Evolutionary conservation across 2,888 invertebrate species (phyloP).

Genomic region (Oxystoma pomonae): DNA sequence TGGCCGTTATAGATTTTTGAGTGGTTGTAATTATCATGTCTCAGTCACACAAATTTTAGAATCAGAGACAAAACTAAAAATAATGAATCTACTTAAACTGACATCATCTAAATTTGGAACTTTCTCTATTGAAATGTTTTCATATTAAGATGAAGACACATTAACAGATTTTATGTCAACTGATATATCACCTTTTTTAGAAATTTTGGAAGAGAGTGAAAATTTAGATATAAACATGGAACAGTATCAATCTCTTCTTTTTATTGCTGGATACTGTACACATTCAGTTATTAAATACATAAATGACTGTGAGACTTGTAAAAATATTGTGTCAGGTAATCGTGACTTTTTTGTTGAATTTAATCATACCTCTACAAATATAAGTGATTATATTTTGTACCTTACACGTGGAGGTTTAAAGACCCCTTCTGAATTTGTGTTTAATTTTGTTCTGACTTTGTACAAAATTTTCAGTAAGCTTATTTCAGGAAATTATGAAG

Average conservation of each 20-base stretch:
- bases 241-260: neutral
- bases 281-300: neutral
- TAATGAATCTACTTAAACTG: slow-evolving; percentile 1
- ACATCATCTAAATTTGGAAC: neutral
- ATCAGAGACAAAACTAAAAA: slow-evolving; percentile 12
- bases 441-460: neutral
- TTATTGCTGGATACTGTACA: neutral
- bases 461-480: neutral
- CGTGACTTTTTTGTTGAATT: neutral
- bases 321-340: neutral
- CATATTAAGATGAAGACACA: neutral
- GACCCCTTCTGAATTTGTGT: neutral
- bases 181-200: neutral
- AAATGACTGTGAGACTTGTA: neutral
- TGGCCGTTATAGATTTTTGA: slow-evolving; percentile 6
- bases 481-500: neutral
- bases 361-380: neutral
- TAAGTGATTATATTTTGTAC: neutral
- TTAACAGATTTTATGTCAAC: neutral
- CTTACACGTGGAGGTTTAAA: neutral
- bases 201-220: neutral
- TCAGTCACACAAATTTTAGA: slow-evolving; percentile 11
- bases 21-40: slow-evolving; percentile 10
- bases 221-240: neutral
- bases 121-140: neutral